Evolutionary conservation across 1,140 invertebrate species (phyloP).

Genomic region (Rhopalosiphum maidis): DNA sequence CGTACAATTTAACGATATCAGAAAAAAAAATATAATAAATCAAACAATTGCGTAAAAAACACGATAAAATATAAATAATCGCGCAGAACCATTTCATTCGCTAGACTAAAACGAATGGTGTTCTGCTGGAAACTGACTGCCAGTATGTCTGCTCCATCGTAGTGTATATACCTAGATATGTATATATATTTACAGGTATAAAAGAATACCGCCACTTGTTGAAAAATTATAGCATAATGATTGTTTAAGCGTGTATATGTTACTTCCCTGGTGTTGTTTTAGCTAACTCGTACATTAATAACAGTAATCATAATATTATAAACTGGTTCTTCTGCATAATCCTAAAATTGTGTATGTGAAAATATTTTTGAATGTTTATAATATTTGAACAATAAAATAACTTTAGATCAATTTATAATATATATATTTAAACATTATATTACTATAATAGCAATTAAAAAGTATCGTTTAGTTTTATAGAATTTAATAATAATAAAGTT

Average conservation of each 20-base stretch:
- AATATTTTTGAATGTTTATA: not conserved
- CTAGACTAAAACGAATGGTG: conserved; percentile 50
- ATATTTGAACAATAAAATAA: not conserved
- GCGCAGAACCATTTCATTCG: not conserved
- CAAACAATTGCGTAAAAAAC: not conserved
- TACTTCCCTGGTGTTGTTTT: conserved; percentile 24
- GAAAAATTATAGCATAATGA: conserved; percentile 33
- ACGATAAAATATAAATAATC: conserved; percentile 18
- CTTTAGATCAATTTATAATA: too few species aligned
- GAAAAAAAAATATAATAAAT: not conserved
- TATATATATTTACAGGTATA: conserved; percentile 11
- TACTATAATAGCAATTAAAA: not conserved
- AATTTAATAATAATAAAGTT: not conserved
- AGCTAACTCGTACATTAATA: conserved; percentile 13
- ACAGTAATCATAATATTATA: not conserved
- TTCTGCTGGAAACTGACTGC: conserved; percentile 41
- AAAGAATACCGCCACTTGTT: conserved; percentile 44
- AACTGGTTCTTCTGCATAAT: not conserved
- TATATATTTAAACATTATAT: too few species aligned
- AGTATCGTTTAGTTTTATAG: not conserved
- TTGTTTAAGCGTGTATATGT: not conserved
- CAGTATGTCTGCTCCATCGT: not conserved
- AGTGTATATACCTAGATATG: too few species aligned
- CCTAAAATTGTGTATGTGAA: not conserved
- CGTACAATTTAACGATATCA: not conserved